A percentile compares a stretch with the other conserved stretches of the same genome.
phyloP scores from a whole-genome alignment of 2,797 vertebrate genomes.

The Poecilia gillii region DNA sequence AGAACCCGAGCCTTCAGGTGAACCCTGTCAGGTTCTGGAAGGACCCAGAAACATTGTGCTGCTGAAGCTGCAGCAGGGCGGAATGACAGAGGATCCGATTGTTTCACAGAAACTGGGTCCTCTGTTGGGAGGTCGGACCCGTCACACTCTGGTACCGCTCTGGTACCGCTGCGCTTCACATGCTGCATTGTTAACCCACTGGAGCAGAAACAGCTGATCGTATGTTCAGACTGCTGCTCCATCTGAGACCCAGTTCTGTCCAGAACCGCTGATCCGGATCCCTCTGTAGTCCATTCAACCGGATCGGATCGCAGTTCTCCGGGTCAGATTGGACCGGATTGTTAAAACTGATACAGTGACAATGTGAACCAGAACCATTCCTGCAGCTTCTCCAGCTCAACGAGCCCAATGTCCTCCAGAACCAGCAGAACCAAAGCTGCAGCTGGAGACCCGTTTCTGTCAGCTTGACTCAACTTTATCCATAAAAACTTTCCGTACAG shows the following conservation, averaged over 20 bases:
- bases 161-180: slow-evolving; percentile 35
- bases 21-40: slow-evolving; percentile 1
- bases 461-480: background rate
- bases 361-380: background rate
- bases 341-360: background rate
- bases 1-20: slow-evolving; percentile 19
- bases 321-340: background rate
- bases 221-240: background rate
- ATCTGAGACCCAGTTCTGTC: background rate
- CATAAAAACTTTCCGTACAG: background rate
- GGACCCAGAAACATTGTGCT: slow-evolving; percentile 15
- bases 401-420: background rate
- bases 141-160: slow-evolving; percentile 31
- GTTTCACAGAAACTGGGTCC: slow-evolving; percentile 15
- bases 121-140: slow-evolving; percentile 10
- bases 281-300: background rate
- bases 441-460: background rate
- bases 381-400: background rate
- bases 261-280: background rate
- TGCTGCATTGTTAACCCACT: slow-evolving; percentile 14
- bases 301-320: background rate
- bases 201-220: background rate
- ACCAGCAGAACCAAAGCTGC: background rate
- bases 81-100: slow-evolving; percentile 40
- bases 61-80: slow-evolving; percentile 28